A percentile compares a stretch with the other conserved stretches of the same genome.
These are phyloP conservation scores for Adelognathus sp. DNA, from an alignment of 2,888 invertebrate genomes.

Conservation along the genomic window DNA sequence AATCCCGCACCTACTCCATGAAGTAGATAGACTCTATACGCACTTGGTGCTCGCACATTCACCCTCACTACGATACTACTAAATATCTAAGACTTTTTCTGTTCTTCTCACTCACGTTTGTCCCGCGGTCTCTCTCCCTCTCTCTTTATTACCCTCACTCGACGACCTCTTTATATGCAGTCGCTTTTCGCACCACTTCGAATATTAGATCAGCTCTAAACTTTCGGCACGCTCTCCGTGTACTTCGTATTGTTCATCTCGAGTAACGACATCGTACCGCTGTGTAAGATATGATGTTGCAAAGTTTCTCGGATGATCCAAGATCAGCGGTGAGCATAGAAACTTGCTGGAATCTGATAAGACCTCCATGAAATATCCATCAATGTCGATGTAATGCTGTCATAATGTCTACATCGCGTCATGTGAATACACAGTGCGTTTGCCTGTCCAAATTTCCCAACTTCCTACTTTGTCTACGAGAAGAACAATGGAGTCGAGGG, in stretches of 20 bases:
- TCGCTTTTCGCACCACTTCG: neutral
- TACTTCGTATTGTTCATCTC: neutral
- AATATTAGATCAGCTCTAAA: neutral
- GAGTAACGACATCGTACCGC: neutral
- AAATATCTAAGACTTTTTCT: constrained; percentile 21
- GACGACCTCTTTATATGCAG: neutral
- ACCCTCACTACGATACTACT: neutral
- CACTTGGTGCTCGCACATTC: neutral
- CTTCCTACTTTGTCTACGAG: neutral
- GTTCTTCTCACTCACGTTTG: neutral
- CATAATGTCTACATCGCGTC: neutral
- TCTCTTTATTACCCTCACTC: neutral
- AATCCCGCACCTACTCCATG: constrained; percentile 7
- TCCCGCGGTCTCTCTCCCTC: neutral
- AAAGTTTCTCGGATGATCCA: neutral
- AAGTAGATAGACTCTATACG: neutral
- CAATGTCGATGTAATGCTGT: no score
- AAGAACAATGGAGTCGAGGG: neutral
- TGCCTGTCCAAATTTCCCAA: neutral
- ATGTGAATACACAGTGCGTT: constrained; percentile 15
- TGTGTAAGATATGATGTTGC: neutral
- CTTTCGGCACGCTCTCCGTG: neutral
- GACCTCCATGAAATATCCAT: no score
- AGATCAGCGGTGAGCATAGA: neutral
- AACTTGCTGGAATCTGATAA: no score